These are phyloP conservation scores for Gephyroberyx darwinii DNA, from an alignment of 2,797 vertebrate genomes.

Conservation along the genomic window DNA sequence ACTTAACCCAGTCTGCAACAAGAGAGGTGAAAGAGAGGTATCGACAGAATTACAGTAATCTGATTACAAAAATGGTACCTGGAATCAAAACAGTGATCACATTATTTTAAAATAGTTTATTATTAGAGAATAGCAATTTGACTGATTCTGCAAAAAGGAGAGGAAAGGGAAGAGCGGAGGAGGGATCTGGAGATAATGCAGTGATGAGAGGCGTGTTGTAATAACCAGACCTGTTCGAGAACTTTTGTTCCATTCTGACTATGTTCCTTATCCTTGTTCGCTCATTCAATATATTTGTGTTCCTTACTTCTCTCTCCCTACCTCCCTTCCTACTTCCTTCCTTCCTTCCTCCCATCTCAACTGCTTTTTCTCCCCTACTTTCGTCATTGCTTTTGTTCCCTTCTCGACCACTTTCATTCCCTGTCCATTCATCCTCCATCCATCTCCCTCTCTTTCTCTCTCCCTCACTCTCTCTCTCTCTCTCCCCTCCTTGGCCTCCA, in stretches of 20 bases:
- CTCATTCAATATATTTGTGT: not conserved
- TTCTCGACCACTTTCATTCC: not conserved
- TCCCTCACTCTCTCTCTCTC: not conserved
- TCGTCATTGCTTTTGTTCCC: not conserved
- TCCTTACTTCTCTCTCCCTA: no score
- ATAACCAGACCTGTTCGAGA: not conserved
- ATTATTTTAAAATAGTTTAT: not conserved
- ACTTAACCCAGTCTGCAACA: constrained; percentile 54
- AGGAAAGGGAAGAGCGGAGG: not conserved
- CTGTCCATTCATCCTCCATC: not conserved
- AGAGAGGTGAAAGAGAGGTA: constrained; percentile 6
- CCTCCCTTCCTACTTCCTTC: no score
- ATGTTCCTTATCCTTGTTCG: not conserved
- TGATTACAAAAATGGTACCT: no score
- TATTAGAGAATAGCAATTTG: not conserved
- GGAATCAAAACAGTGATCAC: not conserved
- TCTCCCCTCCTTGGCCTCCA: constrained; percentile 12
- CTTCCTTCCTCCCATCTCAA: not conserved
- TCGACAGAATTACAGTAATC: not conserved
- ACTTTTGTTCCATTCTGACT: not conserved
- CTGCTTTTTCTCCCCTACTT: not conserved
- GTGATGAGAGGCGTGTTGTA: not conserved
- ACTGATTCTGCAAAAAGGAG: not conserved
- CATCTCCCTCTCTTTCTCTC: not conserved
- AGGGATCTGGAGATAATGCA: not conserved